Percentiles rank a stretch among this genome's conserved stretches.
Conservation (phyloP, 2,797 vertebrate genomes). For the Microchirus variegatus region DNA sequence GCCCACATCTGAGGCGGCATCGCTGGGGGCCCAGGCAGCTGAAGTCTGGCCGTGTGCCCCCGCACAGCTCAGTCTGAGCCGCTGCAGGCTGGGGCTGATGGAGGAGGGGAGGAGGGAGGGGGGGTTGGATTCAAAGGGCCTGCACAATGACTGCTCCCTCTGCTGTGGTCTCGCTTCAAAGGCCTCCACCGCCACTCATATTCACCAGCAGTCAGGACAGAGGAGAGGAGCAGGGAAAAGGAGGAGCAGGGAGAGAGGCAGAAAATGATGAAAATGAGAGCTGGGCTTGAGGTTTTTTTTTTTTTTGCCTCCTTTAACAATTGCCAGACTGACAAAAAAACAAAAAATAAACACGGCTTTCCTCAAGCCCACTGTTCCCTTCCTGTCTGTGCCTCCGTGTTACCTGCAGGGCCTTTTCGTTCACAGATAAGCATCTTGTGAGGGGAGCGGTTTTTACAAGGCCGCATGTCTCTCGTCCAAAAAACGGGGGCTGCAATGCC, state of each 20-base stretch:
- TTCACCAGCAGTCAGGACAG: slow-evolving; percentile 68
- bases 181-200: slow-evolving; percentile 80
- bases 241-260: slow-evolving; percentile 37
- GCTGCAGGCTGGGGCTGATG: slow-evolving; percentile 49
- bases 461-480: slow-evolving; percentile 34
- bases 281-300: slow-evolving; percentile 31
- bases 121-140: slow-evolving; percentile 84
- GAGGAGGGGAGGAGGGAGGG: not conserved
- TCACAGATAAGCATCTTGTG: slow-evolving; percentile 56
- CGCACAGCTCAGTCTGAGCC: slow-evolving; percentile 82
- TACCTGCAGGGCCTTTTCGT: slow-evolving; percentile 50
- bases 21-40: slow-evolving; percentile 84
- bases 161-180: slow-evolving; percentile 91
- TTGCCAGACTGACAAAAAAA: slow-evolving; percentile 65
- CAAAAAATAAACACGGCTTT: slow-evolving; percentile 53
- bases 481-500: slow-evolving; percentile 30
- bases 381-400: slow-evolving; percentile 24
- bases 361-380: slow-evolving; percentile 27
- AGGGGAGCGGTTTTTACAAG: slow-evolving; percentile 33
- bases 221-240: slow-evolving; percentile 30
- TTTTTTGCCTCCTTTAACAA: slow-evolving; percentile 72
- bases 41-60: slow-evolving; percentile 85
- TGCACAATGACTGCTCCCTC: slow-evolving; percentile 86
- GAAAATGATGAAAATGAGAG: slow-evolving; percentile 17
- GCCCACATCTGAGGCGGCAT: slow-evolving; percentile 91